These are phyloP conservation scores for Atrichornis clamosus DNA, from an alignment of 2,113 vertebrate genomes.

Conservation along the genomic window DNA sequence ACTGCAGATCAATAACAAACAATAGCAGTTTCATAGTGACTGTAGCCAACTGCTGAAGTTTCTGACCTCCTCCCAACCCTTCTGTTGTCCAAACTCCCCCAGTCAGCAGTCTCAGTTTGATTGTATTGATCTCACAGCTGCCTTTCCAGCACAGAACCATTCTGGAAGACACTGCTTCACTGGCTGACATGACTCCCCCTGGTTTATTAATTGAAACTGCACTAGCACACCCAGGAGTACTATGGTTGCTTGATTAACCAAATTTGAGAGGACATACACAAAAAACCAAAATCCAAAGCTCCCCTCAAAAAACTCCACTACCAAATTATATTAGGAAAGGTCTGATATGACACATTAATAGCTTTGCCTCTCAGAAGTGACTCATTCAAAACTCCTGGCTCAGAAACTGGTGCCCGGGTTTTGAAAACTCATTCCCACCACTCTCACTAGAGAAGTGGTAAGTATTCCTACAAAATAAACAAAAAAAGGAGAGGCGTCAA, in stretches of 20 bases:
- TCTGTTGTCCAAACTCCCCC: not conserved
- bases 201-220: slow-evolving; percentile 17
- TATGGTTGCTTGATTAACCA: not conserved
- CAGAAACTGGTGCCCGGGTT: not conserved
- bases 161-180: not conserved
- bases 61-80: not conserved
- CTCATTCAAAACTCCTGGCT: not conserved
- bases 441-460: not conserved
- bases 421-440: not conserved
- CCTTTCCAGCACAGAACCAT: not conserved
- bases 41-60: not conserved
- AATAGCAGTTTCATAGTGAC: not conserved
- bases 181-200: not conserved
- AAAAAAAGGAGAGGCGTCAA: not conserved
- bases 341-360: not conserved
- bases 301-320: not conserved
- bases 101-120: not conserved
- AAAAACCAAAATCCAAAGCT: no score
- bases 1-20: not conserved
- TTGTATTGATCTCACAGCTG: not conserved
- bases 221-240: not conserved
- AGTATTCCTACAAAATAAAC: not conserved
- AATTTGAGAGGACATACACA: not conserved
- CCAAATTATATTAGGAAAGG: not conserved
- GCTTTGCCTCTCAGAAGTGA: not conserved